Conservation (phyloP, 2,113 vertebrate species). For the Apodemus sylvaticus region DNA sequence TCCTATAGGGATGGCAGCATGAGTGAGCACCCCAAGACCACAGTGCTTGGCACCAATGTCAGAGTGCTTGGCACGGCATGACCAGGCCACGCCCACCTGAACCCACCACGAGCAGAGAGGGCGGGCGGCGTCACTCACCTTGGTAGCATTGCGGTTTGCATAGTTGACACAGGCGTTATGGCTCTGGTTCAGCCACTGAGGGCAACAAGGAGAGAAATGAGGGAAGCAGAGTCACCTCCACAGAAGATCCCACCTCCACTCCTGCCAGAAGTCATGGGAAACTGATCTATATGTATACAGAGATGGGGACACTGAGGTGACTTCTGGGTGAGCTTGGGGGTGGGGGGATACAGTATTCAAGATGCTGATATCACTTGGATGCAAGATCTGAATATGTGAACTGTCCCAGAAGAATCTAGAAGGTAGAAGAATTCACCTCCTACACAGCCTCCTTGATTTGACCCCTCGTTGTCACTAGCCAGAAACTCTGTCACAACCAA, state of each 20-base stretch:
- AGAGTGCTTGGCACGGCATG: neutral
- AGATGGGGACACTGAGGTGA: neutral
- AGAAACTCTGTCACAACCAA: neutral
- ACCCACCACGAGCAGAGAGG: rapidly evolving
- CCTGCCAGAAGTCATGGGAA: neutral
- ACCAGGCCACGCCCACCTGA: neutral
- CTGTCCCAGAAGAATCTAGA: neutral
- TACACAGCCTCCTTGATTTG: neutral
- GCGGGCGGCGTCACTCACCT: slow-evolving; percentile 85
- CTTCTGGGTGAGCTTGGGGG: neutral
- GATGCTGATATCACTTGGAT: neutral
- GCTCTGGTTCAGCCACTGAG: slow-evolving; percentile 96
- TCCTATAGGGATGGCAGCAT: neutral
- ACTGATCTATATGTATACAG: neutral
- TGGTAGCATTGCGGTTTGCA: slow-evolving; percentile 95
- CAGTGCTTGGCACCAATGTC: neutral
- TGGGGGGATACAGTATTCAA: neutral
- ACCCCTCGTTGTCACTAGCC: neutral
- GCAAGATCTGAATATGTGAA: neutral
- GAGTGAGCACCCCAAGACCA: neutral
- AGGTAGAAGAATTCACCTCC: neutral
- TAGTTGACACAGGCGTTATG: slow-evolving; percentile 98
- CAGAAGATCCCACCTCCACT: neutral
- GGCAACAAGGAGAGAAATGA: slow-evolving; percentile 45
- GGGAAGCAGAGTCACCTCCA: neutral